phyloP scores from a whole-genome alignment of 2,797 vertebrate genomes.

The Etheostoma perlongum region DNA sequence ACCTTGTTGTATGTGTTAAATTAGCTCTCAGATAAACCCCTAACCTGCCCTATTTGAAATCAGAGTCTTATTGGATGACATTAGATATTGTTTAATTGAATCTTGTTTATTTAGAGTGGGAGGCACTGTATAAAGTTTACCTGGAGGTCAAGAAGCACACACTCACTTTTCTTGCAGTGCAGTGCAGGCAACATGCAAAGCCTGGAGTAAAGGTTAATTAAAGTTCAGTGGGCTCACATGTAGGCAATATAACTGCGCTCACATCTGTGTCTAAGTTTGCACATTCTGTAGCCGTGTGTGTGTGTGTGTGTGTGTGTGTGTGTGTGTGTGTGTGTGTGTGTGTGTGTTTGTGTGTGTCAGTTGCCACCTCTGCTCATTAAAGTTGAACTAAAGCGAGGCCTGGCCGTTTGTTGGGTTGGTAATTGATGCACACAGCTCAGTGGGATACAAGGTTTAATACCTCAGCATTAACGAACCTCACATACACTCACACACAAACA shows the following conservation, averaged over 20 bases:
- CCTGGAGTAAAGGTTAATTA: not conserved
- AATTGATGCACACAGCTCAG: constrained; percentile 81
- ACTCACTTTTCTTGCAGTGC: not conserved
- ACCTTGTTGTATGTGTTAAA: constrained; percentile 64
- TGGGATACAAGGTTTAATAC: constrained; percentile 84
- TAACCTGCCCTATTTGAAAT: constrained; percentile 39
- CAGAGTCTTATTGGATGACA: constrained; percentile 40
- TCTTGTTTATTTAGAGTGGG: constrained; percentile 28
- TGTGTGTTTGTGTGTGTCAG: constrained; percentile 9
- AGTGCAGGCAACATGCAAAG: not conserved
- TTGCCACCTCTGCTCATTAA: constrained; percentile 77
- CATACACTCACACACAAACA: constrained; percentile 16
- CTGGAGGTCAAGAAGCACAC: constrained; percentile 8
- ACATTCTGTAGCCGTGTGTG: not conserved
- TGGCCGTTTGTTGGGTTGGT: constrained; percentile 65
- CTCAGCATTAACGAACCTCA: constrained; percentile 82
- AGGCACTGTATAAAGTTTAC: constrained; percentile 23
- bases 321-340: not conserved
- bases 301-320: constrained; percentile 7
- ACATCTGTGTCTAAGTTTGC: not conserved
- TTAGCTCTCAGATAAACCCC: constrained; percentile 59
- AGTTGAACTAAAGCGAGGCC: constrained; percentile 76
- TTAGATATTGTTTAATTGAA: constrained; percentile 38
- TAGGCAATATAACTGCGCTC: not conserved
- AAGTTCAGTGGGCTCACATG: not conserved